Percentiles rank a stretch among this genome's conserved stretches.
These are phyloP conservation scores for Aspidoscelis tigris DNA, from an alignment of 2,113 vertebrate species.

Conservation along the genomic window DNA sequence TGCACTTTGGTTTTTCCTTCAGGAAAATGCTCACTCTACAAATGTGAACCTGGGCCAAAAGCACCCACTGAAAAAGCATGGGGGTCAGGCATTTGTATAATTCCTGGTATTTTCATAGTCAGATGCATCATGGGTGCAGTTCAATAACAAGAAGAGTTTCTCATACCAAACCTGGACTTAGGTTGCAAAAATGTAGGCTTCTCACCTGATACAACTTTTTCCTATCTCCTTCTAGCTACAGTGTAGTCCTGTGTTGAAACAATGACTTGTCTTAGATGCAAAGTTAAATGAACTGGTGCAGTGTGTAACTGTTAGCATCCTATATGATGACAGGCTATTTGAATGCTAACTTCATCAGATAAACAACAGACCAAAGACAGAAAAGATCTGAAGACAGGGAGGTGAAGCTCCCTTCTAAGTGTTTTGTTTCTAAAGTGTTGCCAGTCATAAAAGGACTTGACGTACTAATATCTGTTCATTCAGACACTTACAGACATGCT, in stretches of 20 bases:
- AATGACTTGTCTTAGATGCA: conserved; percentile 51
- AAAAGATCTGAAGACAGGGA: conserved; percentile 60
- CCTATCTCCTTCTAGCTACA: conserved; percentile 30
- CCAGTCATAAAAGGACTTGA: conserved; percentile 75
- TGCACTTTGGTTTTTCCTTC: no score
- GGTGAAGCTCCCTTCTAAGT: conserved; percentile 69
- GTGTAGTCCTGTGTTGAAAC: conserved; percentile 63
- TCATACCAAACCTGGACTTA: no score
- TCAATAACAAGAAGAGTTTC: no score
- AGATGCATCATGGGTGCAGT: no score
- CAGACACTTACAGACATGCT: conserved; percentile 67
- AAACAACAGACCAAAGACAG: conserved; percentile 71
- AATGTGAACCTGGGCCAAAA: no score
- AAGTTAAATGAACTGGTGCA: conserved; percentile 57
- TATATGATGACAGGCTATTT: conserved; percentile 63
- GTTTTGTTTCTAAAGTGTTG: conserved; percentile 72
- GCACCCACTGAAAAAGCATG: no score
- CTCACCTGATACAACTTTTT: conserved; percentile 60
- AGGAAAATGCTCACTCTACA: no score
- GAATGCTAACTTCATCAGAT: conserved; percentile 70
- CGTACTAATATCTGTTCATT: conserved; percentile 75
- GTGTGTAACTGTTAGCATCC: conserved; percentile 59
- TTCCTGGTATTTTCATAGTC: no score
- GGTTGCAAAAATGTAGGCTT: conserved; percentile 58
- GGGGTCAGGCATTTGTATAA: no score